Conservation (phyloP, 2,797 vertebrate species). For the Eleutherodactylus coqui region DNA sequence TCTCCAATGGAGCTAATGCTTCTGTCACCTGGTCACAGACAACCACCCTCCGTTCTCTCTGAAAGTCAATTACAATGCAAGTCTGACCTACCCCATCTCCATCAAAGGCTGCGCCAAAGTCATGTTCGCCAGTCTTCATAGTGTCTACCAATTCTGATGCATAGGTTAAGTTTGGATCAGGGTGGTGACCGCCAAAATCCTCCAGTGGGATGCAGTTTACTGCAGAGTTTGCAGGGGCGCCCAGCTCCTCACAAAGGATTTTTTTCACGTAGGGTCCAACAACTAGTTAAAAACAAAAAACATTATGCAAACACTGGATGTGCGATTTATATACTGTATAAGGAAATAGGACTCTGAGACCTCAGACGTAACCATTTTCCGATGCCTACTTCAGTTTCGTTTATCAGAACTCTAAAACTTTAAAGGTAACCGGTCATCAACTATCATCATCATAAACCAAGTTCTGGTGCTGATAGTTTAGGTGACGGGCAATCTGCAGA, state of each 20-base stretch:
- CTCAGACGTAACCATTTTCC: too few relatives aligned
- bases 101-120: conserved; percentile 97
- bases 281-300: conserved; percentile 73
- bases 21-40: background rate
- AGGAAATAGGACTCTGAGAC: too few relatives aligned
- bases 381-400: too few relatives aligned
- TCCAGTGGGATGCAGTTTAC: conserved; percentile 92
- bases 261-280: conserved; percentile 96
- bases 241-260: conserved; percentile 96
- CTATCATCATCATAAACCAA: too few relatives aligned
- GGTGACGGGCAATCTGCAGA: too few relatives aligned
- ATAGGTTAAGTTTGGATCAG: conserved; percentile 96
- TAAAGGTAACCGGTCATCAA: too few relatives aligned
- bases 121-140: conserved; percentile 95
- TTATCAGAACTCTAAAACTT: too few relatives aligned
- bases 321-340: too few relatives aligned
- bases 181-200: conserved; percentile 97
- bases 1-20: background rate
- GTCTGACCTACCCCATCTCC: conserved; percentile 90
- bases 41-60: too few relatives aligned
- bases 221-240: conserved; percentile 90
- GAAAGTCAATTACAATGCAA: background rate
- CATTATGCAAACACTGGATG: background rate
- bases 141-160: conserved; percentile 93
- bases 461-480: too few relatives aligned